These are phyloP conservation scores for Eucera pruinosa DNA, from an alignment of 2,888 invertebrate species.

Conservation along the genomic window DNA sequence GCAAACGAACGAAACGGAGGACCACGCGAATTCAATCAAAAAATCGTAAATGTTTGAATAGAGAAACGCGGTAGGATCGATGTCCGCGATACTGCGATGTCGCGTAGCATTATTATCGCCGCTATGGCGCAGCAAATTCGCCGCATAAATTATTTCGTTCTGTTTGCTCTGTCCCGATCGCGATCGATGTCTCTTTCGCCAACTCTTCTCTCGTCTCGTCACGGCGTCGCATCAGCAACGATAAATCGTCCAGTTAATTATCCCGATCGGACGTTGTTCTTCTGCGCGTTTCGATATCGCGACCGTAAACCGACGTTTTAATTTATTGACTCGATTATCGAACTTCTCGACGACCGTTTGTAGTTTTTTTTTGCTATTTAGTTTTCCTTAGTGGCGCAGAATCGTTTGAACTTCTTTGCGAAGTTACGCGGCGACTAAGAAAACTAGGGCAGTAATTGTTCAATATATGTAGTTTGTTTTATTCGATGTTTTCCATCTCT, in stretches of 20 bases:
- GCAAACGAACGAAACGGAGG: constrained; percentile 34
- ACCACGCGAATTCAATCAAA: constrained; percentile 59
- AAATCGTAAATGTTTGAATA: constrained; percentile 67
- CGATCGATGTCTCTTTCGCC: not conserved
- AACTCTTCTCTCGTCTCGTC: not conserved
- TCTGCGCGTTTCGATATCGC: constrained; percentile 8
- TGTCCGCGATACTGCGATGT: constrained; percentile 1
- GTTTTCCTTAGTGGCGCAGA: too few species aligned
- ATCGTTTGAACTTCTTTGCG: too few species aligned
- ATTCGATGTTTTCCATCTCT: too few species aligned
- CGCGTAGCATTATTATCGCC: constrained; percentile 33
- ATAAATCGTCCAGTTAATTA: constrained; percentile 42
- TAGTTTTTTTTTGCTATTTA: too few species aligned
- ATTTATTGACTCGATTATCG: constrained; percentile 26
- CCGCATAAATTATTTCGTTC: constrained; percentile 54
- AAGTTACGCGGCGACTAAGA: too few species aligned
- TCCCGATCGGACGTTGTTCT: constrained; percentile 44
- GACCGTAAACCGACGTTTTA: constrained; percentile 23
- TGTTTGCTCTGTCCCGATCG: constrained; percentile 26
- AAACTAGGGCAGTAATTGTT: too few species aligned
- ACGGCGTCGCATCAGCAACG: not conserved
- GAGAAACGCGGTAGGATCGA: constrained; percentile 37
- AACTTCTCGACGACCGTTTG: not conserved
- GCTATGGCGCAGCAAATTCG: constrained; percentile 5
- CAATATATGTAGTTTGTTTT: too few species aligned